Evolutionary conservation across 2,888 invertebrate genomes (phyloP).

Genomic region (Augiades crinisus): DNA sequence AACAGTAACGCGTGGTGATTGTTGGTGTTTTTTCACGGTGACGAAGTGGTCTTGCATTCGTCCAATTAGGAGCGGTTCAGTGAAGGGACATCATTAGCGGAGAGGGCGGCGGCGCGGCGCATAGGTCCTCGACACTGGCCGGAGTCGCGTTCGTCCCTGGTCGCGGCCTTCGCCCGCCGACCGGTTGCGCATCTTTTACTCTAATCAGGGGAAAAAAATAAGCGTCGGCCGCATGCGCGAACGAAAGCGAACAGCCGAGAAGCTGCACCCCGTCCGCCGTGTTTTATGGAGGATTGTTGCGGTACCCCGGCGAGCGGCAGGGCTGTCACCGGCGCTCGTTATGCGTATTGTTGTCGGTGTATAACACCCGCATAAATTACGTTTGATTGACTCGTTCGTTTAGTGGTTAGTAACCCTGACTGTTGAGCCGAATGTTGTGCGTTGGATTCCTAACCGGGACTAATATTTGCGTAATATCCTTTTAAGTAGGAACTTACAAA

Average conservation of each 20-base stretch:
- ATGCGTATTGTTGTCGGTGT: not conserved
- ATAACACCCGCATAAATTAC: no score
- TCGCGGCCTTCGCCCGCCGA: constrained; percentile 71
- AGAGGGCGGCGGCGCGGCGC: constrained; percentile 31
- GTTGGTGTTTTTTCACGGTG: constrained; percentile 63
- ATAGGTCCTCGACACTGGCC: constrained; percentile 33
- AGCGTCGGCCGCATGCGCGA: constrained; percentile 62
- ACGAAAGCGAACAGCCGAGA: constrained; percentile 71
- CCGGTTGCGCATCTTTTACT: constrained; percentile 79
- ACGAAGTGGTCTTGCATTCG: constrained; percentile 54
- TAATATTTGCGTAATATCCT: no score
- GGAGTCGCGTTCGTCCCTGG: constrained; percentile 53
- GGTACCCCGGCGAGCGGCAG: constrained; percentile 50
- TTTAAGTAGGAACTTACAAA: no score
- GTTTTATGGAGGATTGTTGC: constrained; percentile 72
- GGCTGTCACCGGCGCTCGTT: constrained; percentile 37
- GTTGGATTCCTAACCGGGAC: no score
- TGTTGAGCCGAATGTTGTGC: no score
- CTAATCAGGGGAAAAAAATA: constrained; percentile 76
- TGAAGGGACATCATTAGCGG: constrained; percentile 73
- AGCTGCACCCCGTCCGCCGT: constrained; percentile 57
- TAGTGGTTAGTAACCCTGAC: no score
- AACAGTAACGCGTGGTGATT: constrained; percentile 51
- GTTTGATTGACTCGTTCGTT: no score
- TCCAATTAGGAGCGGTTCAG: constrained; percentile 75